Evolutionary conservation across 2,113 vertebrate genomes (phyloP), one percentile per base, ranked within the genome.

Genomic region (Irena cyanogastra): DNA sequence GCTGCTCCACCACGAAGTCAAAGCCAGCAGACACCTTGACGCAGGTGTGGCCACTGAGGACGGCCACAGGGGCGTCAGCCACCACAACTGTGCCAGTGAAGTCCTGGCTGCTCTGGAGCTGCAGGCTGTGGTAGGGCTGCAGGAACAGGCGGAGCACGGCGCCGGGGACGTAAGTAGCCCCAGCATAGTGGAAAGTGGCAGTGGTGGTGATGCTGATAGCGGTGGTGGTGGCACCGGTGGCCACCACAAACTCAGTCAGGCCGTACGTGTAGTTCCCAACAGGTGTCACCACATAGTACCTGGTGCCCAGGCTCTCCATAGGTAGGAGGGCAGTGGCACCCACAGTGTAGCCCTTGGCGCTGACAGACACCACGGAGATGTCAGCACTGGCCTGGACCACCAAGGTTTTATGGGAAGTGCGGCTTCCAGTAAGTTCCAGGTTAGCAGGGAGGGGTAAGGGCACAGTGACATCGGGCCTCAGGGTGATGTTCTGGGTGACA

Each of bases 1-100:
- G 97, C 81, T 98, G 98, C 80, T 98, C 98, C 9, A 96, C 98
- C 20, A 98, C 97, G 1, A 98, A 96, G 77, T 98, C 98, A 26
- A 94, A 98, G 8, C 63, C 94, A 5, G 83, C 37, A 28, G 92
- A 88, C 3, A 37, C 35, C 93, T 89, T 95, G 5, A 91, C 91
- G 35, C 98, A 98, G 3, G 77, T 97, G 93, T 98, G 98, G 2
- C 98, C 98, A 1, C 96, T 95, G 69, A 97, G 37, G 54, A 98
- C 97, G 0, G 96, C 98, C 10, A 98, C 95, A 1, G 97, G 94
- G 5, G 16, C 28, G 37, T 95, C 28, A 0, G 98, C 95, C 6
- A 69, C 45, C 27, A 98, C 76, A 16, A 63, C 53, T 20, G 95
- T 96, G 28, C 98, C 98, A 0, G 98, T 96, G 2, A 98, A 91